phyloP scores from a whole-genome alignment of 2,888 invertebrate species.

The Pimpla rufipes region DNA sequence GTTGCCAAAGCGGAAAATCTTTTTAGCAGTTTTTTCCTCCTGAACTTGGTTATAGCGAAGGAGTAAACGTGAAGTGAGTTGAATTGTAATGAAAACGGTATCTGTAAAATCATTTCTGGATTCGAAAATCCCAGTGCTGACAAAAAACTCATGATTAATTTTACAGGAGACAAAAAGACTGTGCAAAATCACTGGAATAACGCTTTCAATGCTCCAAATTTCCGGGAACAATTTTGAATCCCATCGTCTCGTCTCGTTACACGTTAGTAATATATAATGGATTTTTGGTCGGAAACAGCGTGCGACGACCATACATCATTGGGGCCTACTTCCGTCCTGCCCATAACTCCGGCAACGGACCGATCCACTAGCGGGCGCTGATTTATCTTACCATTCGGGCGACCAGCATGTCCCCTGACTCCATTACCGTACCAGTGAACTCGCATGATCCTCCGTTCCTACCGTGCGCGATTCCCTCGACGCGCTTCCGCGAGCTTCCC shows the following conservation, averaged over 20 bases:
- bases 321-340: conserved; percentile 82
- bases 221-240: conserved; percentile 31
- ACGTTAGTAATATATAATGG: conserved; percentile 82
- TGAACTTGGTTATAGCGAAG: conserved; percentile 4
- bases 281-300: conserved; percentile 83
- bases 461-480: conserved; percentile 38
- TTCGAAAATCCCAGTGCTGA: no score
- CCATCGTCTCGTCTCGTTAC: conserved; percentile 75
- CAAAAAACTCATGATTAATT: no score
- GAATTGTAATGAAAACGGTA: no score
- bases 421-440: conserved; percentile 80
- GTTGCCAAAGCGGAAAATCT: conserved; percentile 47
- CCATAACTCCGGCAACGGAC: conserved; percentile 75
- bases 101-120: no score
- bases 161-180: not conserved
- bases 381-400: conserved; percentile 79
- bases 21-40: conserved; percentile 7
- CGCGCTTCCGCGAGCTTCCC: conserved; percentile 34
- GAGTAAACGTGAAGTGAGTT: not conserved
- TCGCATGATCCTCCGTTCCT: conserved; percentile 72
- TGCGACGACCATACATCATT: conserved; percentile 81
- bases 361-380: conserved; percentile 76
- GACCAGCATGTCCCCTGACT: conserved; percentile 72
- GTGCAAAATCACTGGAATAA: not conserved
- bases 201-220: not conserved